These are phyloP conservation scores for Silurus aristotelis DNA, from an alignment of 2,797 vertebrate species.

Conservation along the genomic window DNA sequence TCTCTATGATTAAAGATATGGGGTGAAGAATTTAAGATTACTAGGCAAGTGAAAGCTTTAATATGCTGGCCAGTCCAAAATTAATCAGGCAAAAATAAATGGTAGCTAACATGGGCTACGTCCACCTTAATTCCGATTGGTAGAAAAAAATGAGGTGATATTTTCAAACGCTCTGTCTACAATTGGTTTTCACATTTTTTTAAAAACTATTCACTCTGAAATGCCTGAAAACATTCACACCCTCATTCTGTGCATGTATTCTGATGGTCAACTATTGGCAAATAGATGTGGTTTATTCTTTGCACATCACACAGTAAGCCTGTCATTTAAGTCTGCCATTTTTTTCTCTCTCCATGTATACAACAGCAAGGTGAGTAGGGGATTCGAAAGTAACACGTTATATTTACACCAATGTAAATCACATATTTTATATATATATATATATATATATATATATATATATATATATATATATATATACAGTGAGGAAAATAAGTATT, in stretches of 20 bases:
- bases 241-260: too few species aligned
- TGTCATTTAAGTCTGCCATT: background rate
- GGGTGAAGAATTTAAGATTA: background rate
- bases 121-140: background rate
- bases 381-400: background rate
- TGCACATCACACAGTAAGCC: background rate
- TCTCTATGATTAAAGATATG: background rate
- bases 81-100: background rate
- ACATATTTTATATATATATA: too few species aligned
- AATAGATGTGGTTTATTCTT: background rate
- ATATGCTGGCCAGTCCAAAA: background rate
- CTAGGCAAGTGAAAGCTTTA: background rate
- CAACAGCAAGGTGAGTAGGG: background rate
- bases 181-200: too few species aligned
- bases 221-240: too few species aligned
- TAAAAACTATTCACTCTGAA: too few species aligned
- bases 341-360: background rate
- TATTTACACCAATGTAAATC: background rate
- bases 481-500: too few species aligned
- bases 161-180: too few species aligned
- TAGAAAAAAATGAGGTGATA: too few species aligned
- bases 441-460: too few species aligned
- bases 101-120: background rate
- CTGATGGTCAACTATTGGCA: background rate
- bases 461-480: too few species aligned